phyloP scores from a whole-genome alignment of 2,888 invertebrate genomes.

The Pseudoips prasinana region DNA sequence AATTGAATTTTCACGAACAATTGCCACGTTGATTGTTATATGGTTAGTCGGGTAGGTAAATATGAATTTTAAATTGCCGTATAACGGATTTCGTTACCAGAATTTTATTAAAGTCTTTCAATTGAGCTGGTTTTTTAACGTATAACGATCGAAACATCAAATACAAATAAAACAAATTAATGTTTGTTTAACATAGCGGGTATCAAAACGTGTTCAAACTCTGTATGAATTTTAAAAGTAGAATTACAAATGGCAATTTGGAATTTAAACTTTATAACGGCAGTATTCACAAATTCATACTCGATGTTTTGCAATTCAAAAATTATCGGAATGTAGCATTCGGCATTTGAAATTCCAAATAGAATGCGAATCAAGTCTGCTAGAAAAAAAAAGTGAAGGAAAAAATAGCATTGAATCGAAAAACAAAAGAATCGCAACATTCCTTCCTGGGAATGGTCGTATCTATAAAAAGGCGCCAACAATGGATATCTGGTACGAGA shows the following conservation, averaged over 20 bases:
- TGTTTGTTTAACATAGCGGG: too few relatives aligned
- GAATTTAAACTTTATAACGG: too few relatives aligned
- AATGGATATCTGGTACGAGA: conserved; percentile 46
- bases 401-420: conserved; percentile 40
- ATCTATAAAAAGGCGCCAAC: conserved; percentile 46
- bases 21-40: conserved; percentile 31
- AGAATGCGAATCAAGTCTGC: conserved; percentile 36
- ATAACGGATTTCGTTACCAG: conserved; percentile 12
- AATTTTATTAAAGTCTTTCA: conserved; percentile 1
- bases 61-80: conserved; percentile 28
- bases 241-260: too few relatives aligned
- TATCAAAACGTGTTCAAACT: too few relatives aligned
- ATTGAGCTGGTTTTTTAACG: too few relatives aligned
- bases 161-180: too few relatives aligned
- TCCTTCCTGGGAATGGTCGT: conserved; percentile 48
- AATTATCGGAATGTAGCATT: conserved; percentile 23
- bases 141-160: too few relatives aligned
- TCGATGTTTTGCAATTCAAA: too few relatives aligned
- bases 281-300: too few relatives aligned
- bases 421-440: conserved; percentile 51
- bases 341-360: conserved; percentile 48
- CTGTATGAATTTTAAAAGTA: too few relatives aligned
- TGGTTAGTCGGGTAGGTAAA: conserved; percentile 21
- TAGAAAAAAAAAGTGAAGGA: conserved; percentile 32
- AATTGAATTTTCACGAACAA: conserved; percentile 38